These are phyloP conservation scores for Champsocephalus gunnari DNA, from an alignment of 2,797 vertebrate species.

Conservation along the genomic window DNA sequence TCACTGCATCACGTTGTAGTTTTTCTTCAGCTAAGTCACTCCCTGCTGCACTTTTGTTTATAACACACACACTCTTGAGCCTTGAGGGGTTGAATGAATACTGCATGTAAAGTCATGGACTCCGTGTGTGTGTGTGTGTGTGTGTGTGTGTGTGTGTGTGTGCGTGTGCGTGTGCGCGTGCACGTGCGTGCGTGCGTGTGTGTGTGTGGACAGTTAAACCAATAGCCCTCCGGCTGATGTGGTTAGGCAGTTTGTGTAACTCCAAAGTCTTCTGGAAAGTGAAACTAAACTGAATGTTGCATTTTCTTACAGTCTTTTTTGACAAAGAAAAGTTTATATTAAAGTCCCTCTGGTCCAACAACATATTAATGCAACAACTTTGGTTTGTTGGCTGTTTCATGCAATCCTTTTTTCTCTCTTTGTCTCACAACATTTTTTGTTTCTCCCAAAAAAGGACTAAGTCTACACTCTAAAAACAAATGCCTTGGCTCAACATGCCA, in stretches of 20 bases:
- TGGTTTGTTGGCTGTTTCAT: background rate
- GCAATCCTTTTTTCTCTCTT: background rate
- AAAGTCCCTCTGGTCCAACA: too few species aligned
- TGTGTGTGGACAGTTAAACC: conserved; percentile 42
- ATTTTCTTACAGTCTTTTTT: background rate
- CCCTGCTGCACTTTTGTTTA: conserved; percentile 45
- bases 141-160: conserved; percentile 21
- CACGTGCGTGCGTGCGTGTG: background rate
- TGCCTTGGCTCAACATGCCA: too few species aligned
- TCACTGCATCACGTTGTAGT: conserved; percentile 55
- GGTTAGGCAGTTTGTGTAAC: conserved; percentile 27
- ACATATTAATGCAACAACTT: background rate
- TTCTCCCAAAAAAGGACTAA: background rate
- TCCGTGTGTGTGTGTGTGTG: background rate
- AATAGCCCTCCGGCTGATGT: conserved; percentile 39
- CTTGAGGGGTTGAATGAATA: conserved; percentile 48
- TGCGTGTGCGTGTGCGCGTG: too few species aligned
- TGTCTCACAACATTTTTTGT: too few species aligned
- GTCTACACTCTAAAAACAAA: background rate
- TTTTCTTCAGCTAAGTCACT: conserved; percentile 35
- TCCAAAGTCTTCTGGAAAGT: background rate
- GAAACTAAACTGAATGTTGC: background rate
- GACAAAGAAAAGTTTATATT: background rate
- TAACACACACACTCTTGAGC: conserved; percentile 42
- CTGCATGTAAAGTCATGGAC: conserved; percentile 36